Evolutionary conservation across 2,888 invertebrate genomes (phyloP), one percentile per base, ranked within the genome.

Genomic region (Geophilus truncorum): DNA sequence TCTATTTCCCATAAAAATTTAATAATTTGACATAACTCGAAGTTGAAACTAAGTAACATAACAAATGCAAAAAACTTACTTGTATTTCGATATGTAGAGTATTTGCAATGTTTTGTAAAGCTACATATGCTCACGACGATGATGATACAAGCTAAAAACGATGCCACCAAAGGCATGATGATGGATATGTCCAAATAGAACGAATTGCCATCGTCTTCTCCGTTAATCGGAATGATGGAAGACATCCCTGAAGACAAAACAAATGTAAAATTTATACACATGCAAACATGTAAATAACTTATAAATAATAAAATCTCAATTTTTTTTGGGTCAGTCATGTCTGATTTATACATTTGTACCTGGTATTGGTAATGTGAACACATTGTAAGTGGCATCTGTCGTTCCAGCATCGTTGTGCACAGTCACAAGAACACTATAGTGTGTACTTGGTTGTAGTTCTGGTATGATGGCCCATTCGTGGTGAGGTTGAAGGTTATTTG

Each of bases 371-470:
- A 79, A 70, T 23, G 79, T 79, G 32, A 36, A 28, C 32, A 79
- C 62, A 15, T 79, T 30, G 57, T 79, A 79, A 21, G 28, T 28
- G 18, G 62, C 79, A 25, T 57, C 79, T 28, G 79, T 79, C 1
- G 79, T 34, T 30, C 79, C 79, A 7, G 79, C 79, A 30, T 79
- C 79, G 32, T 79, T 79, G 62, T 79, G 79, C 9, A 57, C 79
- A 30, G 79, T 79, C 57, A 79, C 36, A 25, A 62, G 36, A 18
- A 79, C 30, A 23, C 9, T 79, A 57, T 79, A 79, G 10, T 30
- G 30, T 0, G 79, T 62, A 32, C 62, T 36, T 32, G 79, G 36
- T 32, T 62, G 57, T 30, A 79, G 62, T 28, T 79, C 79, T 6
- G 79, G 62, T 57, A 79, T 79, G 57, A 79, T 25, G n/a, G 57